Percentiles rank a stretch among this genome's conserved stretches.
Conservation (phyloP, 1,140 invertebrate species). For the Caenorhabditis briggsae region DNA sequence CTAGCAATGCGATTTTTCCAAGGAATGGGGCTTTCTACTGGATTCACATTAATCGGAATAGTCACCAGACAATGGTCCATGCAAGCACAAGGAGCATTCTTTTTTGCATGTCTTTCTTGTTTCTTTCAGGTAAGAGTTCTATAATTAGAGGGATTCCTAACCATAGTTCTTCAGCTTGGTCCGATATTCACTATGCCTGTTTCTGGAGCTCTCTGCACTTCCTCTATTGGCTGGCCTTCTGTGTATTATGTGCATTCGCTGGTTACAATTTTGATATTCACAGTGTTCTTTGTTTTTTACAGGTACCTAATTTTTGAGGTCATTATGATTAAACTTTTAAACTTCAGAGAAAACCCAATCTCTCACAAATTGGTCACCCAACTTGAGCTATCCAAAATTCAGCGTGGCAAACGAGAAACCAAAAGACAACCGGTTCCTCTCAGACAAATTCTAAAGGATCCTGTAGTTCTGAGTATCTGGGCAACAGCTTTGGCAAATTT, state of each 20-base stretch:
- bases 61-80: slow-evolving; percentile 42
- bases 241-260: slow-evolving; percentile 53
- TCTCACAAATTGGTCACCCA: slow-evolving; percentile 50
- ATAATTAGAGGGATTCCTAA: not conserved
- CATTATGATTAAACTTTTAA: not conserved
- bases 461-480: slow-evolving; percentile 55
- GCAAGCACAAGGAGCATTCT: slow-evolving; percentile 30
- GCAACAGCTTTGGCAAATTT: slow-evolving; percentile 59
- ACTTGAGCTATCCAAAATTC: slow-evolving; percentile 58
- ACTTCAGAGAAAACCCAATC: slow-evolving; percentile 53
- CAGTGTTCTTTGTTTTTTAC: slow-evolving; percentile 47
- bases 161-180: slow-evolving; percentile 35
- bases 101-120: slow-evolving; percentile 23
- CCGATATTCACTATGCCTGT: slow-evolving; percentile 67
- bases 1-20: slow-evolving; percentile 25
- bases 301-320: not conserved
- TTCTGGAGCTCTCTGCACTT: slow-evolving; percentile 58
- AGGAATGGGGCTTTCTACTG: slow-evolving; percentile 33
- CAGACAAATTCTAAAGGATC: slow-evolving; percentile 34
- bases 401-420: slow-evolving; percentile 59
- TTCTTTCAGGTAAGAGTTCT: not conserved
- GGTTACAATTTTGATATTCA: slow-evolving; percentile 24
- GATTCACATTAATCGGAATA: slow-evolving; percentile 41
- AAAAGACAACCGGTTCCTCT: slow-evolving; percentile 51
- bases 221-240: slow-evolving; percentile 55